Evolutionary conservation across 2,797 vertebrate genomes (phyloP).

Genomic region (Acropternis orthonyx): DNA sequence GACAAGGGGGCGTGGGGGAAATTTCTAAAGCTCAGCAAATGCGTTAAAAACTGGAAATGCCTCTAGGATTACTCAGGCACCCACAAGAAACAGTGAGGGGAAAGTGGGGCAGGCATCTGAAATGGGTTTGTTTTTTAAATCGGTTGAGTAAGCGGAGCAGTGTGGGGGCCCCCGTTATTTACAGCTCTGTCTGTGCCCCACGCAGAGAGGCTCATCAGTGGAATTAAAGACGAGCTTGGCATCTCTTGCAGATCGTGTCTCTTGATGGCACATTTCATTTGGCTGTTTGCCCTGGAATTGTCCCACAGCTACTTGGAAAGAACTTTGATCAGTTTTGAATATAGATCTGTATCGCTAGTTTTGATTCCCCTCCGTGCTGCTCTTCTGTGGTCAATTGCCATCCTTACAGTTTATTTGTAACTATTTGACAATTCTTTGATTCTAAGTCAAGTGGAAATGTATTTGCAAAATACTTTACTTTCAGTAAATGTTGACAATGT

Average conservation of each 20-base stretch:
- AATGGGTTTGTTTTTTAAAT: neutral
- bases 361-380: neutral
- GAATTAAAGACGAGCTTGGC: neutral
- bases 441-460: neutral
- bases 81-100: conserved; percentile 51
- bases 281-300: neutral
- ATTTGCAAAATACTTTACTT: neutral
- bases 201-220: neutral
- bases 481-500: neutral
- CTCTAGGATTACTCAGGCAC: conserved; percentile 41
- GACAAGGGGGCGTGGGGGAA: neutral
- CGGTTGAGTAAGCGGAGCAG: conserved; percentile 40
- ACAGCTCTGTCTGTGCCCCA: neutral
- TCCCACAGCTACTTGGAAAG: conserved; percentile 9
- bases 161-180: conserved; percentile 12
- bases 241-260: neutral
- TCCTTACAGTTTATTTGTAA: neutral
- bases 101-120: conserved; percentile 20
- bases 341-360: neutral
- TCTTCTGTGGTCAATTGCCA: neutral
- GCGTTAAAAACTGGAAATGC: conserved; percentile 34
- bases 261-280: neutral
- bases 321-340: conserved; percentile 31
- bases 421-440: neutral
- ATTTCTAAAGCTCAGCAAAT: conserved; percentile 61